Evolutionary conservation across 2,797 vertebrate species (phyloP).

Genomic region (Bryconaethiops microstoma): DNA sequence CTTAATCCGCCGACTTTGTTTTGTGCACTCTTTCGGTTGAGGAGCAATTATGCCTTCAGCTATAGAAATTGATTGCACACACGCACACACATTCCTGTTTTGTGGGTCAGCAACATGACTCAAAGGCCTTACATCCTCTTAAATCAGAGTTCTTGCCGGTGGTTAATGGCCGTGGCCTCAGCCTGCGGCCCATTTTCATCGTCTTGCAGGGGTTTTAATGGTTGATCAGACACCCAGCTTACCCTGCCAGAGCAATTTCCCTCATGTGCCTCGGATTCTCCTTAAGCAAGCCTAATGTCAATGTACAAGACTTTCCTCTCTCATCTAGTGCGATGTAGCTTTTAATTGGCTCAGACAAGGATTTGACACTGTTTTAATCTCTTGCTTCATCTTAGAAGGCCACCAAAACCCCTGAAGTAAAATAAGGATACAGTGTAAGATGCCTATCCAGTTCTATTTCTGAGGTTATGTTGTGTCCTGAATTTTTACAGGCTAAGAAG

Average conservation of each 20-base stretch:
- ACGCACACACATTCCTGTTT: constrained; percentile 1
- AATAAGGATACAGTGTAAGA: background rate
- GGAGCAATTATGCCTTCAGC: constrained; percentile 26
- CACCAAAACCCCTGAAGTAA: constrained; percentile 7
- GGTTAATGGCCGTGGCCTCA: constrained; percentile 30
- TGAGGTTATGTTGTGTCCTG: background rate
- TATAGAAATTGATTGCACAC: constrained; percentile 4
- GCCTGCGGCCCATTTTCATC: constrained; percentile 25
- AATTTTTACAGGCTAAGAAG: background rate
- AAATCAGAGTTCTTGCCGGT: constrained; percentile 31
- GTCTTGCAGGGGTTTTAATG: constrained; percentile 31
- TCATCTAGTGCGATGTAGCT: constrained; percentile 29
- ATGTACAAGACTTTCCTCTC: constrained; percentile 14
- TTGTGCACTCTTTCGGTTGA: constrained; percentile 22
- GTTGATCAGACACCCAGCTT: constrained; percentile 26
- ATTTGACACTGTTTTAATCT: constrained; percentile 37
- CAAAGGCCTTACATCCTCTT: constrained; percentile 27
- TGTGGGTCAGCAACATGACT: constrained; percentile 37
- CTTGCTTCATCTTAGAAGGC: constrained; percentile 20
- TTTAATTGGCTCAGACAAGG: constrained; percentile 43
- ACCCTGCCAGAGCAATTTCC: constrained; percentile 23
- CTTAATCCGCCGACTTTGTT: constrained; percentile 34
- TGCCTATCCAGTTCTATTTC: background rate
- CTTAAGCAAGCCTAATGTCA: constrained; percentile 41
- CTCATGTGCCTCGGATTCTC: constrained; percentile 8